Conservation (phyloP, 1,140 invertebrate genomes). For the Laodelphax striatellus region DNA sequence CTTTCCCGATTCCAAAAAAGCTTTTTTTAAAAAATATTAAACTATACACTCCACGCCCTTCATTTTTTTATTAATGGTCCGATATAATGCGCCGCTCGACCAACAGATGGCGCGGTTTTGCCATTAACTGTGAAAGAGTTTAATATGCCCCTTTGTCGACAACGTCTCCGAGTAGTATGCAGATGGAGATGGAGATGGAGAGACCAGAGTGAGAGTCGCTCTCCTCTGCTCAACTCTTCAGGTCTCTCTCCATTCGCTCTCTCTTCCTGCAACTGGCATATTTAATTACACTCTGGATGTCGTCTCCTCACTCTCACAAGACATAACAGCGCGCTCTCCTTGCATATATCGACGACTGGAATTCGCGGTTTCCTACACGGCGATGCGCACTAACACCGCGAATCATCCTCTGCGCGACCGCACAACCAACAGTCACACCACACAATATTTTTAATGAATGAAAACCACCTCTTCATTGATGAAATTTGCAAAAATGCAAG, state of each 20-base stretch:
- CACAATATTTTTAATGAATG: too few relatives aligned
- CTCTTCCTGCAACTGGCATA: background rate
- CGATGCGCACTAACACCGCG: too few relatives aligned
- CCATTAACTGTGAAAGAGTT: conserved; percentile 3
- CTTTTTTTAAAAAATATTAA: conserved; percentile 13
- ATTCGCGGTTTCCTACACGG: too few relatives aligned
- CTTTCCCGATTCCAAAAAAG: conserved; percentile 12
- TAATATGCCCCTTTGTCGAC: background rate
- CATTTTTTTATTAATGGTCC: conserved; percentile 14
- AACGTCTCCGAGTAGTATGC: background rate
- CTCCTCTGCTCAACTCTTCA: too few relatives aligned
- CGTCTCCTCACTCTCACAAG: too few relatives aligned
- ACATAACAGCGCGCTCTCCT: too few relatives aligned
- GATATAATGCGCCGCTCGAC: conserved; percentile 1
- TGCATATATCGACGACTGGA: too few relatives aligned
- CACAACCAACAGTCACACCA: too few relatives aligned
- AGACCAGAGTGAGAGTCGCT: too few relatives aligned
- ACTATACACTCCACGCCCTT: conserved; percentile 7
- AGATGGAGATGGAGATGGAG: background rate
- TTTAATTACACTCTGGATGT: background rate
- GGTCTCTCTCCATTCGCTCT: background rate
- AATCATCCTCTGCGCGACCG: too few relatives aligned
- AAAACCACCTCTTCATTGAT: too few relatives aligned
- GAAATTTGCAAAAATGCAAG: too few relatives aligned
- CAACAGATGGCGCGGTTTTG: background rate